Evolutionary conservation across 2,113 vertebrate genomes (phyloP), one percentile per base, ranked within the genome.

Genomic region (Myrmecobius fasciatus): DNA sequence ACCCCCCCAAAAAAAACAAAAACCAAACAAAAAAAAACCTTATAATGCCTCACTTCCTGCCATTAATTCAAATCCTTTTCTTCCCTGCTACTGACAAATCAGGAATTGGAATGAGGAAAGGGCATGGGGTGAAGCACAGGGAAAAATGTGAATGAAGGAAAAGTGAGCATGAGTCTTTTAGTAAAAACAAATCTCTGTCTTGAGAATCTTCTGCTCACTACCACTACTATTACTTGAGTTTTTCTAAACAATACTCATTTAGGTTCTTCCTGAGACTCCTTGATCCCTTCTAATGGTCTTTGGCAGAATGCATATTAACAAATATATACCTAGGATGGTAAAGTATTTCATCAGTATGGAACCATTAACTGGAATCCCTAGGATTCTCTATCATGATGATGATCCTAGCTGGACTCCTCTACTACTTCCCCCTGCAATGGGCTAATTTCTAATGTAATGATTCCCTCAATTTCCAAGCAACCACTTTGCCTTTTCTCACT

Each of bases 281-380:
- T 83, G 0, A 47, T 83, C 89, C 7, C 8, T 60, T 94, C n/a
- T 95, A 91, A 48, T 95, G 22, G 53, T 93, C 94, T 95, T 46
- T 53, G 53, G 12, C 53, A 93, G 93, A 92, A 96, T 96, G 95
- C 95, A 96, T 96, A 94, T 91, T 36, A 20, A 83, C 93, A 97
- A 96, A 96, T 95, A 93, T 95, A 95, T 90, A 52, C 31, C 47
- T 95, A 88, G 52, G 28, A 47, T 95, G 75, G 88, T 93, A 92
- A 96, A 95, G 46, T 51, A 95, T 75, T 95, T 97, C n/a, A 96
- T 97, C 93, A 96, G 93, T 96, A 14, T 97, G 92, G 91, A 93
- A 54, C 94, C 52, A 92, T 94, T 97, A 97, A 97, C 96, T 96
- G 95, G 91, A 93, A 95, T 52, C 92, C 96, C 60, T 52, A 67